phyloP scores from a whole-genome alignment of 2,113 vertebrate genomes.

The Gorsachius goisagi region DNA sequence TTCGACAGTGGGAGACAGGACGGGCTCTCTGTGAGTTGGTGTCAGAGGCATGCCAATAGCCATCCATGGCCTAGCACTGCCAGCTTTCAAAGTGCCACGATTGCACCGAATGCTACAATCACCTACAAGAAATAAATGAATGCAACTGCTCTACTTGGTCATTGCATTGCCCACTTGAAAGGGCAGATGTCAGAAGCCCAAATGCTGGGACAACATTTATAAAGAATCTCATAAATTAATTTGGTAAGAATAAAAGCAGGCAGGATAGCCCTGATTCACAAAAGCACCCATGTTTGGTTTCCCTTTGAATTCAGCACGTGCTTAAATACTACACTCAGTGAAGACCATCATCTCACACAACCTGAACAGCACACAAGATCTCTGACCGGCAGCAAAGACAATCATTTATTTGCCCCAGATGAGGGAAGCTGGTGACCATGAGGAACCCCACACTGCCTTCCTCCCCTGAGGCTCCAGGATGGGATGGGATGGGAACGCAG shows the following conservation, averaged over 20 bases:
- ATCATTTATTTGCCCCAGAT: neutral
- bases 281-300: neutral
- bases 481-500: neutral
- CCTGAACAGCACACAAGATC: neutral
- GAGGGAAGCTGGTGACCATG: neutral
- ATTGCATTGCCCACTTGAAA: neutral
- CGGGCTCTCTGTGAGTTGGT: neutral
- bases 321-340: neutral
- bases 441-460: neutral
- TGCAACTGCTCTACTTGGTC: neutral
- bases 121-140: neutral
- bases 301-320: neutral
- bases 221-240: neutral
- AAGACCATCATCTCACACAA: neutral
- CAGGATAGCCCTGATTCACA: neutral
- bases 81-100: neutral
- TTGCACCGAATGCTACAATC: neutral
- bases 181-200: neutral
- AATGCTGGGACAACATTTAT: neutral
- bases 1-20: neutral
- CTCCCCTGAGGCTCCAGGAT: neutral
- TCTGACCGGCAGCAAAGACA: neutral
- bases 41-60: neutral
- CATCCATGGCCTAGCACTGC: neutral
- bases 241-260: neutral